Evolutionary conservation across 2,113 vertebrate genomes (phyloP), one percentile per base, ranked within the genome.

Genomic region (Coregonus clupeaformis): DNA sequence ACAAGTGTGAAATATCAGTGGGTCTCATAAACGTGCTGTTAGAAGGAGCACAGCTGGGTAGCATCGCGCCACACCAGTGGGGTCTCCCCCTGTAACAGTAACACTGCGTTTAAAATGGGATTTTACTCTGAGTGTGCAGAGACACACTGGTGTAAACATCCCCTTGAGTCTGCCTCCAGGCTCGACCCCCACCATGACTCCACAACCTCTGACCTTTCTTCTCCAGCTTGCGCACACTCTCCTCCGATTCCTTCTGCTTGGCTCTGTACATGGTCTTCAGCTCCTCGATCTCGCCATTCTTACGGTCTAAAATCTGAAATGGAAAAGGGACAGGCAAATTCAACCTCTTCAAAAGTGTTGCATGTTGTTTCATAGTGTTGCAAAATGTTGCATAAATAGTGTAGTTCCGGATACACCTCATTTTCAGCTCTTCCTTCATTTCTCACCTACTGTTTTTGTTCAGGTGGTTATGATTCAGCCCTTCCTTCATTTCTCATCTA

Each of bases 231-330:
- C 88, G 92, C 78, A 95, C 92, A 0, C 68, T 91, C 25, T 98
- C 96, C 55, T 98, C 97, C 0, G 87, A 88, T 86, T 98, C 97
- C 72, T 90, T 94, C 89, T 95, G 95, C 82, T 96, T 98, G 74
- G 68, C 90, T 78, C 89, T 89, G 77, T 96, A 94, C 68, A 92
- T 16, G 25, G 82, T 89, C 90, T 99, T 98, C 85, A 96, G 72
- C 80, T 94, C 93, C 36, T 98, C 97, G 72, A 96, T 94, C 91
- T 99, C 97, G 0, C 92, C 88, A 68, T 99, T 99, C 87, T 99
- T 99, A 80, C 96, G 92, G 80, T 96, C 92, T 87, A 99, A 91
- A 91, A 99, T 98, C 98, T 99, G 83, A 2, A 52, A 16, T 42
- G 49, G 5, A 14, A 52, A 52, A 52, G 12, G 16, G 49, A 3